These are phyloP conservation scores for Aurelia aurita DNA, from an alignment of 30 jellyfish, hydroid and myxozoan genomes.

Conservation along the genomic window DNA sequence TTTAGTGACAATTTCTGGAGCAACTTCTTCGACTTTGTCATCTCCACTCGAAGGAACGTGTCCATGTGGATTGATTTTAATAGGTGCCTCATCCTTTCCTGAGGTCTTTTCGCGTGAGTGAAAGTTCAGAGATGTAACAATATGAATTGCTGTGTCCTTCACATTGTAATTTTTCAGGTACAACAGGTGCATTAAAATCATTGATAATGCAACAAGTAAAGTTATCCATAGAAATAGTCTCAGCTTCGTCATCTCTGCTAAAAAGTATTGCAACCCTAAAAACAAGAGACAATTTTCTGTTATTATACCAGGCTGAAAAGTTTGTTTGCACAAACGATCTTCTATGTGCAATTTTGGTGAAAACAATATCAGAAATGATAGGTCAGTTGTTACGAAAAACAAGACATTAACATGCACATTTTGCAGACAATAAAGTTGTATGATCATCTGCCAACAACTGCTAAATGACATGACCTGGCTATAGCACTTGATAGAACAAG, in stretches of 20 bases:
- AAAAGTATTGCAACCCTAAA: neutral
- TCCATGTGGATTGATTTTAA: constrained; percentile 56
- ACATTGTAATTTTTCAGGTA: constrained; percentile 42
- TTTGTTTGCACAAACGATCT: no score
- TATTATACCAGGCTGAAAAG: no score
- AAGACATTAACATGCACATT: no score
- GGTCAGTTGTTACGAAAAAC: no score
- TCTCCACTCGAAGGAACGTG: neutral
- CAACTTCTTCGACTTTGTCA: constrained; percentile 25
- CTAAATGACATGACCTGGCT: no score
- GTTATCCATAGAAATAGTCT: constrained; percentile 20
- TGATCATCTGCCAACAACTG: no score
- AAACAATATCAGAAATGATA: no score
- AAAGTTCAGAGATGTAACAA: constrained; percentile 44
- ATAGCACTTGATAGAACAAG: no score
- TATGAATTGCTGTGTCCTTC: constrained; percentile 61
- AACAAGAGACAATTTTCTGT: neutral
- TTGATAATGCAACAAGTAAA: constrained; percentile 7
- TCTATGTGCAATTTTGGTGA: no score
- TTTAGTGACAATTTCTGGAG: constrained; percentile 15
- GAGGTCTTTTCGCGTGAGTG: neutral
- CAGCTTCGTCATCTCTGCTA: constrained; percentile 27
- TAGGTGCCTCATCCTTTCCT: neutral
- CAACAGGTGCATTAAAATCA: constrained; percentile 27
- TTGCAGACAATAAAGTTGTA: no score